phyloP scores from a whole-genome alignment of 2,797 vertebrate genomes.

The Esox lucius region DNA sequence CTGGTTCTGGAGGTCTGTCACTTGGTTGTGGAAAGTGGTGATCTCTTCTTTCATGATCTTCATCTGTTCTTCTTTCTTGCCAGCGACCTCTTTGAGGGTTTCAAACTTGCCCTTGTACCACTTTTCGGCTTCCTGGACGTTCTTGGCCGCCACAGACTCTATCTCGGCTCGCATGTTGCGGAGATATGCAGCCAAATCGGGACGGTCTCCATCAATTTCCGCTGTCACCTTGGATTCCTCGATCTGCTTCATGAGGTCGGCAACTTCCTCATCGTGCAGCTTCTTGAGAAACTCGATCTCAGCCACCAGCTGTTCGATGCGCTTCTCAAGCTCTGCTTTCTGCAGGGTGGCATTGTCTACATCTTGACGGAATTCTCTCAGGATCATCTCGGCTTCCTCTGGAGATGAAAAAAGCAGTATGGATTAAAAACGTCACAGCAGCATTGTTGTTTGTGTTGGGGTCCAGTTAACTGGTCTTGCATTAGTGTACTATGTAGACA shows the following conservation, averaged over 20 bases:
- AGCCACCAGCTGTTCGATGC: slow-evolving; percentile 72
- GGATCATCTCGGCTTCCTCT: slow-evolving; percentile 79
- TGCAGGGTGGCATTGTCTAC: slow-evolving; percentile 80
- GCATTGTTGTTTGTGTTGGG: not conserved
- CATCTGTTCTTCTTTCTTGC: slow-evolving; percentile 76
- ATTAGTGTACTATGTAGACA: too few relatives aligned
- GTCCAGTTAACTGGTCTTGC: too few relatives aligned
- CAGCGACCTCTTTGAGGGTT: slow-evolving; percentile 74
- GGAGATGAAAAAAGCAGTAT: not conserved
- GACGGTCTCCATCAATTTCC: slow-evolving; percentile 70
- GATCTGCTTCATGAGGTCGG: slow-evolving; percentile 79
- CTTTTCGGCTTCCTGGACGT: slow-evolving; percentile 82
- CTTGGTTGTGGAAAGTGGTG: slow-evolving; percentile 70
- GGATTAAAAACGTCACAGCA: not conserved
- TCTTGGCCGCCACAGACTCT: slow-evolving; percentile 75
- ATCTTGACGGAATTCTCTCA: slow-evolving; percentile 81
- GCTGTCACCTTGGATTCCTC: slow-evolving; percentile 72
- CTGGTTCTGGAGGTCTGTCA: slow-evolving; percentile 79
- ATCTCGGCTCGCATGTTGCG: slow-evolving; percentile 75
- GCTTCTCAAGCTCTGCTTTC: slow-evolving; percentile 77
- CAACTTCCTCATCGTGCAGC: slow-evolving; percentile 75
- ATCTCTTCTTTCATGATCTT: slow-evolving; percentile 80
- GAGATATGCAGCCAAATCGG: slow-evolving; percentile 74
- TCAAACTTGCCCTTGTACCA: slow-evolving; percentile 86
- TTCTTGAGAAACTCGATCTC: slow-evolving; percentile 81